Evolutionary conservation across 2,113 vertebrate species (phyloP).

Genomic region (sheep (Ovis aries)): DNA sequence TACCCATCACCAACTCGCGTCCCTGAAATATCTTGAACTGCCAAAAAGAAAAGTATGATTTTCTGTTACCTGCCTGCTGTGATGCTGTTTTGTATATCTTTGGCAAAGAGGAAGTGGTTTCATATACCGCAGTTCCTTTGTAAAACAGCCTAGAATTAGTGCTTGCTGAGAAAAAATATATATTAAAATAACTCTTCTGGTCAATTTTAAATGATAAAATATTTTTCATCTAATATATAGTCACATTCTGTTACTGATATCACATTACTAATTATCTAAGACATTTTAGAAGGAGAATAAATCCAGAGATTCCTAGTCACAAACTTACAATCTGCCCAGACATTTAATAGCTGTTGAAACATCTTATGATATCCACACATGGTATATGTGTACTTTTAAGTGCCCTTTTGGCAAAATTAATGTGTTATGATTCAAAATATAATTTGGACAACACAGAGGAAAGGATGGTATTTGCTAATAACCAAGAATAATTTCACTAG

Average conservation of each 20-base stretch:
- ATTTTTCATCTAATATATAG: background rate
- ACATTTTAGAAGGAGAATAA: conserved; percentile 3
- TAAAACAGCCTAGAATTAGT: background rate
- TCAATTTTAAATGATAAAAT: conserved; percentile 8
- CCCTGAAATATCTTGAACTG: background rate
- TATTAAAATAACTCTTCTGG: background rate
- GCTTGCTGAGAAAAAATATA: background rate
- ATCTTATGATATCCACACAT: background rate
- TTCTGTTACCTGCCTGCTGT: background rate
- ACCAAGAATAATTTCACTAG: conserved; percentile 28
- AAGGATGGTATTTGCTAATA: background rate
- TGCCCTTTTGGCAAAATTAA: background rate
- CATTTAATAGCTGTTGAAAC: background rate
- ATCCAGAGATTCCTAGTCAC: background rate
- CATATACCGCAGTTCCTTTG: background rate
- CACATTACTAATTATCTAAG: background rate
- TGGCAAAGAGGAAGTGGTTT: background rate
- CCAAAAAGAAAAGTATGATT: background rate
- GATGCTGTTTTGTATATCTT: background rate
- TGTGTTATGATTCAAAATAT: conserved; percentile 1
- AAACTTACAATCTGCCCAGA: background rate
- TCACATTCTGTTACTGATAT: background rate
- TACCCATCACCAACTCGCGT: background rate
- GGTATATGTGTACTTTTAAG: background rate
- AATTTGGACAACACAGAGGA: conserved; percentile 52